Evolutionary conservation across 2,113 vertebrate genomes (phyloP).

Genomic region (Microcebus murinus): DNA sequence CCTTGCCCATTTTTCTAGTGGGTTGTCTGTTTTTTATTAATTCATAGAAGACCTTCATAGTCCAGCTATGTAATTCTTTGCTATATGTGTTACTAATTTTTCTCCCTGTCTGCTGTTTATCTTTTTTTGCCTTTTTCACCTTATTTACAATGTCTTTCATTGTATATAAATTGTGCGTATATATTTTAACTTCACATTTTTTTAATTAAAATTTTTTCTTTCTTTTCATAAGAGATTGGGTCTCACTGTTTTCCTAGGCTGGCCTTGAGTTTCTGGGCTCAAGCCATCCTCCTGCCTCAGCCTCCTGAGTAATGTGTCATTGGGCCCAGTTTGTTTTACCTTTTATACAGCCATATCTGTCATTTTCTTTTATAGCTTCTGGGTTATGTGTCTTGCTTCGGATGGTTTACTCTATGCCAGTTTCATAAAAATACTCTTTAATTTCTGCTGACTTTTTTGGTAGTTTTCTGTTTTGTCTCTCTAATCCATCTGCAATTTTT

Average conservation of each 20-base stretch:
- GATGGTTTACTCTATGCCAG: background rate
- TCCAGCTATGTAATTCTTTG: background rate
- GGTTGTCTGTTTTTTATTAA: background rate
- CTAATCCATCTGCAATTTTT: background rate
- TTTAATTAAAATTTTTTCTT: background rate
- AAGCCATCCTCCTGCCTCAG: background rate
- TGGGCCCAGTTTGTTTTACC: background rate
- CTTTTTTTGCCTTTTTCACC: background rate
- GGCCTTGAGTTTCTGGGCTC: background rate
- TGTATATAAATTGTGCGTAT: background rate
- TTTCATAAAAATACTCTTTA: background rate
- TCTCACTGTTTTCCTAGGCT: background rate
- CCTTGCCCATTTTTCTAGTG: background rate
- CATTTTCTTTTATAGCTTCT: constrained; percentile 16
- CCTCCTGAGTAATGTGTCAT: background rate
- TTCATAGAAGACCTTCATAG: background rate
- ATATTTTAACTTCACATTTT: background rate
- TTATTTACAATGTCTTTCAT: background rate
- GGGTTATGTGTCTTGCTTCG: background rate
- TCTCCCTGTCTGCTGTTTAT: background rate
- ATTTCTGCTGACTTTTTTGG: background rate
- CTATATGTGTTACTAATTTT: background rate
- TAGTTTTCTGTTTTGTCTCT: background rate
- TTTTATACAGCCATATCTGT: background rate
- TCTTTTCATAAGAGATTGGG: background rate